Evolutionary conservation across 30 jellyfish, hydroid and myxozoan species (phyloP).

Genomic region (Turritopsis rubra): DNA sequence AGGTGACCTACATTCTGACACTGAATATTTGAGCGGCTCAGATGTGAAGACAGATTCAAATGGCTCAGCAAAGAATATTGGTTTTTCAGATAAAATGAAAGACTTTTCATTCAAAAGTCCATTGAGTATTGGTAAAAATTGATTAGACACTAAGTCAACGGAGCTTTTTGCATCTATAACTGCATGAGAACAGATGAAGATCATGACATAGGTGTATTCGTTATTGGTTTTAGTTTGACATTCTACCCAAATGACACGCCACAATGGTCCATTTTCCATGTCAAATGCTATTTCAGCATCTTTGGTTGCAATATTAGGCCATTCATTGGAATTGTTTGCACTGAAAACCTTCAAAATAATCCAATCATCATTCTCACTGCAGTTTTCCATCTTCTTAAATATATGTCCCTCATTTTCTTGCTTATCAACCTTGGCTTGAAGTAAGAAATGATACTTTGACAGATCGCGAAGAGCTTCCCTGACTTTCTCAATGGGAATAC

Average conservation of each 20-base stretch:
- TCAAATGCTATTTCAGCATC: background rate
- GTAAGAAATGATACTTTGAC: background rate
- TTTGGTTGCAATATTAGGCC: background rate
- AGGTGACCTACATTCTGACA: background rate
- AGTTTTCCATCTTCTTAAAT: background rate
- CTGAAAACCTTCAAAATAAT: background rate
- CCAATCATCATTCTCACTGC: background rate
- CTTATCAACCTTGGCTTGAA: background rate
- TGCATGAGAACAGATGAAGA: background rate
- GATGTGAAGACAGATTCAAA: background rate
- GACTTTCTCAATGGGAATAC: background rate
- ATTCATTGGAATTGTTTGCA: background rate
- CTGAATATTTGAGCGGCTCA: background rate
- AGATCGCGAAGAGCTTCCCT: background rate
- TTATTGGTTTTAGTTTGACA: background rate
- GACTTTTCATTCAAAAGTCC: background rate
- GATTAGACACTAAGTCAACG: background rate
- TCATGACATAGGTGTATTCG: background rate
- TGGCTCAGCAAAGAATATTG: background rate
- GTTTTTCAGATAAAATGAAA: background rate
- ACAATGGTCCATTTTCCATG: background rate
- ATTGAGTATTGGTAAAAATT: background rate
- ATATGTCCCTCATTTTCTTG: background rate
- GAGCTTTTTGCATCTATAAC: background rate
- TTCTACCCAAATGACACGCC: background rate